Evolutionary conservation across 2,113 vertebrate genomes (phyloP).

Genomic region (Sceloporus undulatus): DNA sequence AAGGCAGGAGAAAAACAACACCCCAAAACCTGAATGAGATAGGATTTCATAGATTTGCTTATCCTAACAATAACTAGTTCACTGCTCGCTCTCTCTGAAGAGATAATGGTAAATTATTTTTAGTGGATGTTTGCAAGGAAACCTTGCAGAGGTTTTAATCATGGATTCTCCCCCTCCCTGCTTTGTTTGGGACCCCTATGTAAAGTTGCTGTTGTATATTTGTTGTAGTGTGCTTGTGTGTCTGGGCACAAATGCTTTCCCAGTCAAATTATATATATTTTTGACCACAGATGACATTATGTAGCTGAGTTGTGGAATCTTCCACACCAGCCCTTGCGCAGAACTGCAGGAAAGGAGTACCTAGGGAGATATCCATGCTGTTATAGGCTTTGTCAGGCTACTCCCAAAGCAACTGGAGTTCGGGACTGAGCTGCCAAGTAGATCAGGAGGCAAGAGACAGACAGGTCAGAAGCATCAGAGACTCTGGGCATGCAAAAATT

Average conservation of each 20-base stretch:
- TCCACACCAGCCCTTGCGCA: neutral
- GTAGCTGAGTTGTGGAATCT: neutral
- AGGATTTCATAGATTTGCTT: too few relatives aligned
- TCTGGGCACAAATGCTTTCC: neutral
- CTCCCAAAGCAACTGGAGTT: neutral
- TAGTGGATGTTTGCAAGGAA: neutral
- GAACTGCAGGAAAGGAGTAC: neutral
- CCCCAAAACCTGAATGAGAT: too few relatives aligned
- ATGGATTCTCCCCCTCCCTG: too few relatives aligned
- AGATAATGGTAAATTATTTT: neutral
- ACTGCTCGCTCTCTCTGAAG: too few relatives aligned
- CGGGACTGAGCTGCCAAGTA: constrained; percentile 11
- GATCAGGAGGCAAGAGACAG: neutral
- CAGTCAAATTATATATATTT: neutral
- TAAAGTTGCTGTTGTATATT: too few relatives aligned
- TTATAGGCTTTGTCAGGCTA: rapidly evolving
- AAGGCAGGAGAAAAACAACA: too few relatives aligned
- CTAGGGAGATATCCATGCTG: rapidly evolving
- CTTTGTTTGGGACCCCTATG: too few relatives aligned
- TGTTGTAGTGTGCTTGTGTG: too few relatives aligned
- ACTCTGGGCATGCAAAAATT: rapidly evolving
- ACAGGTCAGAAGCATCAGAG: neutral
- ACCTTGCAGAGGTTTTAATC: too few relatives aligned
- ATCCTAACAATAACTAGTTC: too few relatives aligned
- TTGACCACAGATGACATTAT: neutral